phyloP scores from a whole-genome alignment of 2,113 vertebrate genomes.

The Ammodramus savannarum region DNA sequence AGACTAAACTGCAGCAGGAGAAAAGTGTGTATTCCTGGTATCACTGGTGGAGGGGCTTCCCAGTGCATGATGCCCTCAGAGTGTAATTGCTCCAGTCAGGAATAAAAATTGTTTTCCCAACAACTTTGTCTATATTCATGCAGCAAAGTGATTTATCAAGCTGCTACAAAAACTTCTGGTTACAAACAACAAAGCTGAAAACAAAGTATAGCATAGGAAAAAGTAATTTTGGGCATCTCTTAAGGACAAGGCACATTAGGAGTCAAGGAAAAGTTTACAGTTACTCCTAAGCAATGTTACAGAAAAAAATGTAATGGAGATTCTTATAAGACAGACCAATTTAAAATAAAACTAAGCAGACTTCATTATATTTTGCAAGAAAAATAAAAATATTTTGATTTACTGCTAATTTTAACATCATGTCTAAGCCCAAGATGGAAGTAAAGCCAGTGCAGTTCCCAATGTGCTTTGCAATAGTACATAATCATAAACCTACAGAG shows the following conservation, averaged over 20 bases:
- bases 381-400: neutral
- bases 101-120: neutral
- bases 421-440: neutral
- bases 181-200: neutral
- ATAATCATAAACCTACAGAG: neutral
- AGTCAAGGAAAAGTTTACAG: neutral
- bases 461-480: neutral
- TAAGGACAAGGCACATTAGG: neutral
- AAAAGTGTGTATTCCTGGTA: neutral
- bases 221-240: neutral
- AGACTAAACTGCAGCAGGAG: neutral
- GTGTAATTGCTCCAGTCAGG: neutral
- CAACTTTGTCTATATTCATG: accelerated
- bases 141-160: neutral
- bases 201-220: neutral
- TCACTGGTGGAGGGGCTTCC: neutral
- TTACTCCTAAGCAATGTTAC: neutral
- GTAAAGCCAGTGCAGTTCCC: neutral
- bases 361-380: neutral
- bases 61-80: neutral
- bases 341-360: neutral
- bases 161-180: neutral
- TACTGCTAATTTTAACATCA: neutral
- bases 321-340: neutral
- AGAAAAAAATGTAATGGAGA: neutral